A percentile compares a stretch with the other conserved stretches of the same genome.
phyloP scores from a whole-genome alignment of 2,113 vertebrate species.

The Prunella fulvescens region DNA sequence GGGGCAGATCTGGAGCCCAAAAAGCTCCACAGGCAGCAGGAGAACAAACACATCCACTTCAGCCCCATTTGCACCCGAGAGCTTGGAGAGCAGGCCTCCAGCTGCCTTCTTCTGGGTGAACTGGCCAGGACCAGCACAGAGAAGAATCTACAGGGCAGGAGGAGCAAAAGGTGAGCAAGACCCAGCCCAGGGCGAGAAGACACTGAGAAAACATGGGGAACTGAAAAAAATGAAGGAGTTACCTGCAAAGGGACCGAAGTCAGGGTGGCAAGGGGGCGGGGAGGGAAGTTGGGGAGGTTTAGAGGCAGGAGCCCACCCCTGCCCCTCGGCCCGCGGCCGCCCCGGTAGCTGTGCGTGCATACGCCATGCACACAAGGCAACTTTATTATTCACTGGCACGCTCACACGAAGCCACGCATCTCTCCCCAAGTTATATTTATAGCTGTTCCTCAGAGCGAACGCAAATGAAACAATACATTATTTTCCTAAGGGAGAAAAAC shows the following conservation, averaged over 20 bases:
- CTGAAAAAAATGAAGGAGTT: background rate
- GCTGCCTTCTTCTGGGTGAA: background rate
- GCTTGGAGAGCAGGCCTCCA: background rate
- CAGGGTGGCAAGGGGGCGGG: background rate
- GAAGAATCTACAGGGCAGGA: background rate
- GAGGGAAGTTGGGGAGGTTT: background rate
- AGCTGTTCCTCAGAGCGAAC: constrained; percentile 10
- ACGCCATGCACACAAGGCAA: background rate
- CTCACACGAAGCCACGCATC: constrained; percentile 27
- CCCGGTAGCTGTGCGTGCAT: background rate
- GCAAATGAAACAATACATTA: constrained; percentile 18
- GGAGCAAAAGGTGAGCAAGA: background rate
- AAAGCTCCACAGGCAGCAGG: background rate
- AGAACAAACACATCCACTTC: background rate
- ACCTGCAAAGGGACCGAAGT: background rate
- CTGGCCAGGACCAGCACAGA: background rate
- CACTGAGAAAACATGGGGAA: background rate
- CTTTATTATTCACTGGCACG: constrained; percentile 37
- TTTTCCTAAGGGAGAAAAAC: background rate
- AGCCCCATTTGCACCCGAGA: background rate
- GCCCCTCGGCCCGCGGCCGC: background rate
- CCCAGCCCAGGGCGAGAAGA: background rate
- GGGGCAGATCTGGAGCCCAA: background rate
- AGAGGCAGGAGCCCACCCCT: background rate
- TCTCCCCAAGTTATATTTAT: constrained; percentile 49